Evolutionary conservation across 1,140 invertebrate species (phyloP), one percentile per base, ranked within the genome.

Genomic region (Trypoxylus dichotomus): DNA sequence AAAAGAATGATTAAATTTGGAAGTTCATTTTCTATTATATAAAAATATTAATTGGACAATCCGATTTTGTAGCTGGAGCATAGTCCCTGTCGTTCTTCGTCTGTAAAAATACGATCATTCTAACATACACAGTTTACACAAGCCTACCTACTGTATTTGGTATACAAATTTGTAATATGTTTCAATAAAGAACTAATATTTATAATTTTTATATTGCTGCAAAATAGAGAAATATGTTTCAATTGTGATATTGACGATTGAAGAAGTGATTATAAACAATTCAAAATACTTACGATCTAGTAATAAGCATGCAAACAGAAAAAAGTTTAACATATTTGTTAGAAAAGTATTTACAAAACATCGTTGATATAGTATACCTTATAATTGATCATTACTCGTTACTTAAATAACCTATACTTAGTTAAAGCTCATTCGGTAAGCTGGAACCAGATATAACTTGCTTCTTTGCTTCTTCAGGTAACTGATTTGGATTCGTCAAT

Each of bases 381-480:
- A 8, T 41, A 41, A 10, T 37, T 74, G n/a, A 41, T 25, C 29
- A 13, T 74, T 10, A 32, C 32, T 15, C 13, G 19, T 27, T 5
- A 24, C 27, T 37, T 37, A 1, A 73, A 37, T 19, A 32, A 32
- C 19, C 19, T 43, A 74, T 1, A 19, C 41, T 21, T 43, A 41
- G 32, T 74, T 74, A 74, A 74, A 74, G 72, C 72, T 74, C 72
- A 13, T 41, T 74, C 11, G 71, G 24, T n/a, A 41, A 72, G 32
- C n/a, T 42, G 24, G 60, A 13, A n/a, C 24, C 27, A 24, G 60
- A 68, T 29, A 68, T 68, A 76, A 90, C 90, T 21, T 92, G 91
- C 80, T 89, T 88, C 54, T 90, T 88, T 32, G 95, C 95, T 90
- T 97, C 95, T 79, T 97, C 95, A 29, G 95, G 94, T 81, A 99